These are phyloP conservation scores for Ctenomys sociabilis DNA, from an alignment of 2,113 vertebrate genomes.

Conservation along the genomic window DNA sequence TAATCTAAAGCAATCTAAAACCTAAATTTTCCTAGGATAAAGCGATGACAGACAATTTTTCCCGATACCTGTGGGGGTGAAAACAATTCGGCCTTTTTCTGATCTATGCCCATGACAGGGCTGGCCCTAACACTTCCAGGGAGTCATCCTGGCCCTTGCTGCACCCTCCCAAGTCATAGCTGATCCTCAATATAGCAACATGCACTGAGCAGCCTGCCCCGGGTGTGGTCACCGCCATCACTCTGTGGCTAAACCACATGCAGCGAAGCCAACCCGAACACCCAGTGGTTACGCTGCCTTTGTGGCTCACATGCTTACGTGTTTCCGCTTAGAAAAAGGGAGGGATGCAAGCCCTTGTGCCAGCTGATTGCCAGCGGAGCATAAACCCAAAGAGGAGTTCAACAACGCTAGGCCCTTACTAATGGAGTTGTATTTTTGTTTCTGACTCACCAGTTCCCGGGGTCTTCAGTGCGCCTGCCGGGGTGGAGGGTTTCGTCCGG, in stretches of 20 bases:
- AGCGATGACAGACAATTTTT: conserved; percentile 2
- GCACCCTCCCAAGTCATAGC: background rate
- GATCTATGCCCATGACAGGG: background rate
- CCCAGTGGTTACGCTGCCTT: fast-evolving
- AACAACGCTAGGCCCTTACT: background rate
- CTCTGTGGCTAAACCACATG: too few species aligned
- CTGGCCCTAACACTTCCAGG: background rate
- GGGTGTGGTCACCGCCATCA: background rate
- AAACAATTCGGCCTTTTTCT: background rate
- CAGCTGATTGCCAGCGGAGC: background rate
- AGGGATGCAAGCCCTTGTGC: background rate
- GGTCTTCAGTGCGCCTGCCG: conserved; percentile 88
- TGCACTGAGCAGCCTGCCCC: too few species aligned
- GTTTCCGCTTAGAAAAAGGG: background rate
- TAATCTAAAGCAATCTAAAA: conserved; percentile 3
- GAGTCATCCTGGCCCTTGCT: background rate
- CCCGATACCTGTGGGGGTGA: too few species aligned
- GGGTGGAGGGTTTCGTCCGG: conserved; percentile 90
- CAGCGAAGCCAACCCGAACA: background rate
- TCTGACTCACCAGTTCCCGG: conserved; percentile 91
- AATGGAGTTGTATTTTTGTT: background rate
- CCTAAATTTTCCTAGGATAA: conserved; percentile 16
- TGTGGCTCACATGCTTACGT: background rate
- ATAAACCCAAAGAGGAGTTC: background rate
- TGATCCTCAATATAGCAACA: background rate